Base-by-base conservation (phyloP, 2,113 vertebrate species). In the Vimba vimba region DNA sequence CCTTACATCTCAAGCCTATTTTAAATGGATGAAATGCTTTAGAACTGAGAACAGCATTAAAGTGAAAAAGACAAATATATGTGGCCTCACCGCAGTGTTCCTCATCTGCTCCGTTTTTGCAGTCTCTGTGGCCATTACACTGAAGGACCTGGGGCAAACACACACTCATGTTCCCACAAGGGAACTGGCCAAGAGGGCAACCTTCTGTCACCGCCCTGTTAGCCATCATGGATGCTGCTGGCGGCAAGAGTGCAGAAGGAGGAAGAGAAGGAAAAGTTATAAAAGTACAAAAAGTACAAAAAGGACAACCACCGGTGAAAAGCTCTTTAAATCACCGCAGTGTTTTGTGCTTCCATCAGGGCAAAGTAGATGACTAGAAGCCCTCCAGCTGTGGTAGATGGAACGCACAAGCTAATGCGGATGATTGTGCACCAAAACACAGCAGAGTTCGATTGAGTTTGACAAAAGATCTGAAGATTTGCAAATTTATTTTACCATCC, bases 41-140 rank as follows among this genome's bases (percentile, higher is more conserved):
- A 57, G 19, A 78, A 78, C 36, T 79, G 6, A 79, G 33, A 43
- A 8, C 21, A 43, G 5, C 55, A 43, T 60, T 6, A 55, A 64
- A 27, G 2, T 30, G 19, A 50, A 50, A 27, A 4, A 64, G 39
- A n/a, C 21, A 79, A 23, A 59, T 9, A 64, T 10, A 36, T 25
- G 3, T 39, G 59, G 13, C 84, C 93, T 96, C 73, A 95, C 93
- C 95, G 86, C 94, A 95, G 62, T 89, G 92, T 1, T 91, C 90
- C 86, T 97, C 94, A 0, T 97, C 96, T 0, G 94, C 95, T 17
- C 94, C 93, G 1, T 97, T 97, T n/a, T 91, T 91, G 71, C 95
- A 96, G 90, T 96, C 95, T n/a, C 92, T 93, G 90, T 94, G 86
- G 1, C 95, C 95, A 19, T 96, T 96, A 8, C 95, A 97, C 82